A percentile compares a stretch with the other conserved stretches of the same genome.
These are phyloP conservation scores for Drosophila niveifrons DNA, from an alignment of 2,888 invertebrate genomes.

Conservation along the genomic window DNA sequence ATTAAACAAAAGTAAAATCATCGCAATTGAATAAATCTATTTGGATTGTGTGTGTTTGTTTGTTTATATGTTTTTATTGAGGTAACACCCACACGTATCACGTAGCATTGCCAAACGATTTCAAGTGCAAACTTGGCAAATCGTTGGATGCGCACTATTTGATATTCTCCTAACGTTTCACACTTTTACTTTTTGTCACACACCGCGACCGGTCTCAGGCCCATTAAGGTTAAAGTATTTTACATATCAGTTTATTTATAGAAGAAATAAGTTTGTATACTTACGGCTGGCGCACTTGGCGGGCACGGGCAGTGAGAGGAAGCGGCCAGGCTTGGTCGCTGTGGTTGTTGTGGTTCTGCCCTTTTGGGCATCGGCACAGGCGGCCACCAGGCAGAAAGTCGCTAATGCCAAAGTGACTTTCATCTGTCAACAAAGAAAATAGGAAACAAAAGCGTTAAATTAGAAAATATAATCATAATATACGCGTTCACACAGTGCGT, in stretches of 20 bases:
- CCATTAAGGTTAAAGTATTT: conserved; percentile 13
- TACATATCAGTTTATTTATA: conserved; percentile 15
- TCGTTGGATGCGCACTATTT: conserved; percentile 42
- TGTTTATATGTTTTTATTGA: conserved; percentile 8
- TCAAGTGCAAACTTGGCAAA: conserved; percentile 74
- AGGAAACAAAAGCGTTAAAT: conserved; percentile 15
- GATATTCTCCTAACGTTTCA: conserved; percentile 60
- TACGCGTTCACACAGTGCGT: conserved; percentile 48
- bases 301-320: conserved; percentile 92
- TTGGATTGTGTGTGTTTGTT: background rate
- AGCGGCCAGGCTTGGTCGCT: conserved; percentile 91
- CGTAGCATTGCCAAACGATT: conserved; percentile 74
- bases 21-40: conserved; percentile 33
- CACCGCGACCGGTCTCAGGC: conserved; percentile 1
- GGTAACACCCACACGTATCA: conserved; percentile 69
- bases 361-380: conserved; percentile 87
- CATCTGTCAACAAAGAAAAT: conserved; percentile 87
- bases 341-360: conserved; percentile 88
- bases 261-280: conserved; percentile 84
- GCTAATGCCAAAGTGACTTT: conserved; percentile 89
- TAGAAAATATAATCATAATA: conserved; percentile 31
- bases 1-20: conserved; percentile 12
- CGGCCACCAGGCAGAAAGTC: conserved; percentile 86
- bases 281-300: conserved; percentile 94
- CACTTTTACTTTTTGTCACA: conserved; percentile 72